A percentile compares a stretch with the other conserved stretches of the same genome.
Conservation (phyloP, 2,888 invertebrate genomes). For the Chrysomela aeneicollis region DNA sequence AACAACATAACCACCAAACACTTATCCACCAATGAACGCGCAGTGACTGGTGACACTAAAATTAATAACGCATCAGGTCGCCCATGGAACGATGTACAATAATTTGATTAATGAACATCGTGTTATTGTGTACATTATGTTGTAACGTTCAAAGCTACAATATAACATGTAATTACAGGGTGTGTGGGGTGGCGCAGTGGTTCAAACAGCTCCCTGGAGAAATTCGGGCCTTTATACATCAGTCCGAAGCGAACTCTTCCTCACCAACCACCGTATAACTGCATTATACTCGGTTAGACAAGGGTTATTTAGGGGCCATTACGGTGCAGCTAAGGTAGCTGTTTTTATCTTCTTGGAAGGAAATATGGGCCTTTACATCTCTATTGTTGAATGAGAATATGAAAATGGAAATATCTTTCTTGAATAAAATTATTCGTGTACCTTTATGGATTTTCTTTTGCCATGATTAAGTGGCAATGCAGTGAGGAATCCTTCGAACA, state of each 20-base stretch:
- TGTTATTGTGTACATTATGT: constrained; percentile 29
- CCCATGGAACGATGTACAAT: constrained; percentile 15
- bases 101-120: constrained; percentile 30
- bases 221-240: constrained; percentile 59
- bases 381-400: background rate
- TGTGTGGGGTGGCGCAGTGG: constrained; percentile 62
- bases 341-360: background rate
- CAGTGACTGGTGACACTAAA: constrained; percentile 6
- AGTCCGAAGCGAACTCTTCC: constrained; percentile 61
- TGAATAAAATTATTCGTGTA: background rate
- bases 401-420: background rate
- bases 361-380: background rate
- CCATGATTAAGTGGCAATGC: too few species aligned
- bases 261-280: constrained; percentile 45
- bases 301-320: constrained; percentile 29
- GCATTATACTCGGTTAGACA: constrained; percentile 25
- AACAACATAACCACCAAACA: background rate
- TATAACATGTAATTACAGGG: constrained; percentile 51
- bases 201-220: constrained; percentile 58
- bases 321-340: constrained; percentile 15
- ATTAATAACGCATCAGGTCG: constrained; percentile 22
- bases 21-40: background rate
- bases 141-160: constrained; percentile 27
- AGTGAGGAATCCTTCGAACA: too few species aligned
- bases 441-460: background rate